Evolutionary conservation across 2,888 invertebrate species (phyloP), one percentile per base, ranked within the genome.

Genomic region (Epicampocera succincta): DNA sequence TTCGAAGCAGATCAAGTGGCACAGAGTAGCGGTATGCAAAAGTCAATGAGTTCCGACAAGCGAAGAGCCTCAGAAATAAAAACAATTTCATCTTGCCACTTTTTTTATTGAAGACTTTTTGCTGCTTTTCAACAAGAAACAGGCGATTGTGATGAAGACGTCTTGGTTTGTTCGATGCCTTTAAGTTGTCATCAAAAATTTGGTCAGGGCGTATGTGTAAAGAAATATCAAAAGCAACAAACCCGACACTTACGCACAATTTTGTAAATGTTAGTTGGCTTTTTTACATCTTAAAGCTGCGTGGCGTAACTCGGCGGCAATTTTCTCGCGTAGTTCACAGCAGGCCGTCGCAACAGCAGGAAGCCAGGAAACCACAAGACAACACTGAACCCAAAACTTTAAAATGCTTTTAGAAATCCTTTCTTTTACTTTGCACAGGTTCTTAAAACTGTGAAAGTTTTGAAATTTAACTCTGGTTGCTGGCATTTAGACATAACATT

Each of bases 271-370:
- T 72, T 56, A 44, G 17, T 71, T 33, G 0, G 40, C 15, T 58
- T 33, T 19, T 1, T 38, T 52, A 38, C 33, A 52, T 66, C 40
- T 66, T 42, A 63, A 63, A 11, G 65, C 58, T 42, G 29, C 69
- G n/a, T 25, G 25, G 85, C 85, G 84, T 83, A 84, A 83, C 81
- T 68, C 78, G 78, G 85, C 76, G 76, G 85, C 84, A 83, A 83
- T 86, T 86, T 86, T 85, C 85, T 84, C 86, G 84, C 85, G 84
- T 72, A 48, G 80, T 52, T 76, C 86, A 83, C 86, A 86, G 86
- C 85, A 78, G 84, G 85, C 46, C 83, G 83, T 80, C 85, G 21
- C 61, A 33, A 19, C 66, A 44, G 11, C 11, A 21, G 38, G 13
- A 12, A 11, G 33, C 33, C 54, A 29, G 38, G 40, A 78, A 77